Evolutionary conservation across 2,888 invertebrate genomes (phyloP).

Genomic region (Heliconius sara): DNA sequence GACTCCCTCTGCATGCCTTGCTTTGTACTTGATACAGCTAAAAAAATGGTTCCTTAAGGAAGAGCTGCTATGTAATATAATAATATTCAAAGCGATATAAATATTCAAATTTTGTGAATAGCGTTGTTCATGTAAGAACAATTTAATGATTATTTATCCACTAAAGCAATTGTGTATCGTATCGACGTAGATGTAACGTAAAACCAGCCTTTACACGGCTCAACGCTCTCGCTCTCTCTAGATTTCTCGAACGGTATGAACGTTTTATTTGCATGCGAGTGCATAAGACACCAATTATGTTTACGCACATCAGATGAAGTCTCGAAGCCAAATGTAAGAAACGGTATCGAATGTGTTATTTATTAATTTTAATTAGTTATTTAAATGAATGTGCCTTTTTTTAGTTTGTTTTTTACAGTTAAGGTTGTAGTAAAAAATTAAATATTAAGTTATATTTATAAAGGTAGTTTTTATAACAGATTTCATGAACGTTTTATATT

Average conservation of each 20-base stretch:
- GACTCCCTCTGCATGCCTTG: no score
- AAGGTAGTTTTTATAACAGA: neutral
- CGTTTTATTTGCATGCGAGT: conserved; percentile 72
- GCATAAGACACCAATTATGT: conserved; percentile 66
- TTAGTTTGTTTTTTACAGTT: neutral
- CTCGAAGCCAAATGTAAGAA: conserved; percentile 1
- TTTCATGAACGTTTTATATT: neutral
- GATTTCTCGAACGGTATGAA: conserved; percentile 75
- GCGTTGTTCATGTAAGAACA: neutral
- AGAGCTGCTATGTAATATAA: neutral
- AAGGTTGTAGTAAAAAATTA: neutral
- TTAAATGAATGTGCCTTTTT: no score
- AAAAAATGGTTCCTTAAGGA: neutral
- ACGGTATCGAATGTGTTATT: conserved; percentile 8
- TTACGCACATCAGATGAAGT: conserved; percentile 70
- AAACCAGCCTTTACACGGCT: conserved; percentile 58
- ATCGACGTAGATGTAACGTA: conserved; percentile 59
- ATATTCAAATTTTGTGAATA: neutral
- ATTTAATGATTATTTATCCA: conserved; percentile 35
- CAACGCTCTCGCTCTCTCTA: conserved; percentile 71
- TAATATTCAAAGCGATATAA: neutral
- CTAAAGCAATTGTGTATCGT: conserved; percentile 36
- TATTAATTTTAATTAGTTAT: neutral
- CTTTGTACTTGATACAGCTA: neutral
- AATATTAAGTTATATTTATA: neutral